Evolutionary conservation across 2,797 vertebrate genomes (phyloP), one percentile per base, ranked within the genome.

Genomic region (Catamblyrhynchus diadema): DNA sequence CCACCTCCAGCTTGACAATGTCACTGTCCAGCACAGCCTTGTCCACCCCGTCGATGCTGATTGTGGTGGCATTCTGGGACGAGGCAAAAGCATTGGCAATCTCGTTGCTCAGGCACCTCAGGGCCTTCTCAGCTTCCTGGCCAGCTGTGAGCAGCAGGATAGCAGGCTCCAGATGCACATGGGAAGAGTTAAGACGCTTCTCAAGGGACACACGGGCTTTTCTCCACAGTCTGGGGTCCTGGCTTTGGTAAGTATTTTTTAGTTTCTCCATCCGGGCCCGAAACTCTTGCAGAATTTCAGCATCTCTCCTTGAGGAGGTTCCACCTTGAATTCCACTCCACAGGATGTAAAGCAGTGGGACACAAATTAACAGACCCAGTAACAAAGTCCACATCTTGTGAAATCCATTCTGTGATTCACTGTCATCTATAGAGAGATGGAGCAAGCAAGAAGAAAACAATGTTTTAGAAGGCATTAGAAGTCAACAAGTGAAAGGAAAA

Each of bases 91-190:
- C 97, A 1, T 97, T 78, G 0, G 99, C 99, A 48, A 99, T 97
- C 30, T 96, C 92, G 2, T 97, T 97, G 67, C 99, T 98, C 80
- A 99, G 96, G 93, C 99, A 99, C n/a, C 44, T 96, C 54, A 99
- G 97, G 0, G 98, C 99, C 95, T 79, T 97, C 96, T 99, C 97
- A 4, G 98, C 99, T 12, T 95, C 95, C 37, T 9, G 96, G 48
- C 98, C 99, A 6, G 98, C 98, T 1, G 99, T 98, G 33, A 99
- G 82, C 81, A 99, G 97, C 89, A 99, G 87, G 93, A 99, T 99
- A 35, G 99, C 98, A 0, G 99, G 99, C 96, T 99, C 98, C 18
- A 96, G 96, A n/a, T 95, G 98, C 25, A 96, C 73, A 1, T 90
- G 93, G 30, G 97, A 97, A 65, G 94, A 70, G 18, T 98, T 98